Percentiles rank a stretch among this genome's conserved stretches.
Evolutionary conservation across 2,888 invertebrate genomes (phyloP).

Genomic region (Stenolophus ochropezus): DNA sequence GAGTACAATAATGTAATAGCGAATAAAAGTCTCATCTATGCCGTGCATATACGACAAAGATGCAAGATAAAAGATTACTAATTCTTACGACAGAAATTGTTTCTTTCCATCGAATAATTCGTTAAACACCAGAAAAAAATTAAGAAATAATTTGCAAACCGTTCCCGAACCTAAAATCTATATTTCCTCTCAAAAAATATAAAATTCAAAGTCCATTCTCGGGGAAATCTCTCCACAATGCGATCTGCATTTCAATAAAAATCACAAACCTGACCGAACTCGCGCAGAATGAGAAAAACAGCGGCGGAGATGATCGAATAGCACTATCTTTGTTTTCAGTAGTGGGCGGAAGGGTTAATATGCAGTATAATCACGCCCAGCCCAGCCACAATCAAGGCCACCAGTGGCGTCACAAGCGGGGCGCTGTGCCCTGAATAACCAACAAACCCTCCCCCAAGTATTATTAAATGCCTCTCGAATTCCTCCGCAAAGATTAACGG

Average conservation of each 20-base stretch:
- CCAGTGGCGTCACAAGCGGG: neutral
- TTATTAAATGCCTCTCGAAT: conserved; percentile 44
- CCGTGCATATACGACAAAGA: no score
- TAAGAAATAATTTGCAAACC: no score
- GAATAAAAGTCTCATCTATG: no score
- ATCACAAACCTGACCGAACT: neutral
- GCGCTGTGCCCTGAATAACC: conserved; percentile 25
- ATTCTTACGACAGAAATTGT: no score
- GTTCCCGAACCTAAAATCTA: neutral
- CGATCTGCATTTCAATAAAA: conserved; percentile 10
- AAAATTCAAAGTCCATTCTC: neutral
- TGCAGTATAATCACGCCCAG: conserved; percentile 23
- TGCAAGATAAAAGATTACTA: no score
- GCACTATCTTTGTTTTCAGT: conserved; percentile 30
- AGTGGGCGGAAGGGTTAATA: neutral
- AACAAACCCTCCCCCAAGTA: neutral
- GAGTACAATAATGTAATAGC: no score
- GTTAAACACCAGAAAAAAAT: no score
- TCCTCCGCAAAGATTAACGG: neutral
- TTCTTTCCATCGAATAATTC: no score
- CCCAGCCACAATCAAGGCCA: conserved; percentile 36
- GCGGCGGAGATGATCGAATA: neutral
- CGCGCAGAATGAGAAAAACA: neutral
- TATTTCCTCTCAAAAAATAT: neutral
- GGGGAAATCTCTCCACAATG: neutral